Base-by-base conservation (phyloP, 1,140 invertebrate genomes). In the Cydia pomonella region DNA sequence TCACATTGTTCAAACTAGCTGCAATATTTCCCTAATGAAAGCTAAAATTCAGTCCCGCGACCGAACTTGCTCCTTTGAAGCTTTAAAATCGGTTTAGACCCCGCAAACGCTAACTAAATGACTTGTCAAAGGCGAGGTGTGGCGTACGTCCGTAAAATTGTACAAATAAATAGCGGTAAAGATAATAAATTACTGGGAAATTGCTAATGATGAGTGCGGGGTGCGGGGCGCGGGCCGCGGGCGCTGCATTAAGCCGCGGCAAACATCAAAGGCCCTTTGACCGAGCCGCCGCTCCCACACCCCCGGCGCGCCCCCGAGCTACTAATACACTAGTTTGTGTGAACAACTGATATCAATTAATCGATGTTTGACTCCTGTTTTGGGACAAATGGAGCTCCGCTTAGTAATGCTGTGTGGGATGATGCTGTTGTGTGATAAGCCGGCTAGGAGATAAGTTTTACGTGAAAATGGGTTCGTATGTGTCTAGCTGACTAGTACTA, bases 211-310 rank as follows among this genome's bases (percentile, higher is more conserved):
- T 91, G 89, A 92, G 87, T 82, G 87, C 82, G 82, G 88, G 83
- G 86, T 12, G 53, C 53, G 53, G 88, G 53, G 53, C 53, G 53
- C 53, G 89, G 84, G 84, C 83, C 87, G 88, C 89, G 89, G 88
- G 89, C 89, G 89, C 85, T 91, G 90, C 89, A 91, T 92, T 91
- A 92, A 91, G 88, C 89, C 89, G 87, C 90, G 91, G 91, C 90
- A 91, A 93, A 92, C 91, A 91, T 92, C 91, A 92, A 92, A 92
- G 91, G 86, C 88, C 87, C 89, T 92, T 91, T 92, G 90, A 91
- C 90, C 88, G 89, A 82, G 89, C 89, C 89, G 90, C 87, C 88
- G 86, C 88, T 87, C 86, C 88, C 89, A 88, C 89, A 86, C 83
- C 85, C 88, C 79, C 80, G 82, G 77, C 75, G 47, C 62, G 75